Evolutionary conservation across 2,113 vertebrate species (phyloP).

Genomic region (Pardalotus punctatus): DNA sequence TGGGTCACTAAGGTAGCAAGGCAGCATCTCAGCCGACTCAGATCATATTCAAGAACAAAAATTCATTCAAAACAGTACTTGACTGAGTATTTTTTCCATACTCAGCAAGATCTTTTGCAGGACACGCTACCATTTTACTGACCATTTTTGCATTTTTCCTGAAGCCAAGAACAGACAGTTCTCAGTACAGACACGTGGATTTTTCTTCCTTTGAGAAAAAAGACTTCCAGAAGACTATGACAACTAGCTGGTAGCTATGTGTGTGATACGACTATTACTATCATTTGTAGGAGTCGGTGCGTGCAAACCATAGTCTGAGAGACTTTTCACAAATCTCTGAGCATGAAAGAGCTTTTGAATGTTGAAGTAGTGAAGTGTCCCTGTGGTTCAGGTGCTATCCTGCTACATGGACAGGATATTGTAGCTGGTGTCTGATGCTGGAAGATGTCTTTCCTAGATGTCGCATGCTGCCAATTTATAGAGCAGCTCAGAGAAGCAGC

Average conservation of each 20-base stretch:
- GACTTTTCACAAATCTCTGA: background rate
- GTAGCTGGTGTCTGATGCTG: background rate
- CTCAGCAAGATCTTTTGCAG: background rate
- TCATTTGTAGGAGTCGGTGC: background rate
- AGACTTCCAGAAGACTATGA: background rate
- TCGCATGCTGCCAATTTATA: background rate
- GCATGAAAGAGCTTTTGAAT: background rate
- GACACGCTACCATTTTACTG: background rate
- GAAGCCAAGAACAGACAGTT: background rate
- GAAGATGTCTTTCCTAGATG: background rate
- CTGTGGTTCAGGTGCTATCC: background rate
- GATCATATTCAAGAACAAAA: background rate
- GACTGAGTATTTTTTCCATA: background rate
- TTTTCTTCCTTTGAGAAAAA: background rate
- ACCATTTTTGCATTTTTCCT: background rate
- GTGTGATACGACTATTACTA: background rate
- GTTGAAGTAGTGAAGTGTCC: background rate
- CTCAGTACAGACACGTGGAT: background rate
- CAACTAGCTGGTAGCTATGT: background rate
- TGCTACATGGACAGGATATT: background rate
- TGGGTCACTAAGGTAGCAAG: background rate
- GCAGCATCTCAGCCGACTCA: background rate
- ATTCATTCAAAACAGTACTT: background rate
- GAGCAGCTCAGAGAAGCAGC: background rate
- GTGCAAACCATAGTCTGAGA: background rate